These are phyloP conservation scores for Eulithis testata DNA, from an alignment of 2,888 invertebrate species.

Conservation along the genomic window DNA sequence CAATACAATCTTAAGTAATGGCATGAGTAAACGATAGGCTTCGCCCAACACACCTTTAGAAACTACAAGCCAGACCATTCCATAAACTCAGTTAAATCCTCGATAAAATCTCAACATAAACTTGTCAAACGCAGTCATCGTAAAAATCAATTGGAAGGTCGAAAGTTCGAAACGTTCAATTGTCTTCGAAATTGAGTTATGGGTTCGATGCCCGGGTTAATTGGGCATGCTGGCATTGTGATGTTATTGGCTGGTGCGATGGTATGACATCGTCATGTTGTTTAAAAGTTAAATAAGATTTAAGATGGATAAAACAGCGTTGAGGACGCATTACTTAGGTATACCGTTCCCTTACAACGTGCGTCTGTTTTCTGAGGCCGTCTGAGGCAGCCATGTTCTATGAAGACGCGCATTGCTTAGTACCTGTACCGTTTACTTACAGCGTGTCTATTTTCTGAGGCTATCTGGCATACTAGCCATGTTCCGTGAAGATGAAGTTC, in stretches of 20 bases:
- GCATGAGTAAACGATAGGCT: neutral
- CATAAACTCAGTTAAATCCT: neutral
- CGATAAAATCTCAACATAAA: conserved; percentile 23
- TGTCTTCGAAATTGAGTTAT: conserved; percentile 54
- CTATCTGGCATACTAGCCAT: too few species aligned
- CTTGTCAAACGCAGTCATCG: conserved; percentile 30
- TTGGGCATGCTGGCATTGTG: conserved; percentile 31
- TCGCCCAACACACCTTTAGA: neutral
- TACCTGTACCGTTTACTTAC: too few species aligned
- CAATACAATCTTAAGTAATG: too few species aligned
- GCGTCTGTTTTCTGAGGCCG: too few species aligned
- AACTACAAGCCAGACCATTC: neutral
- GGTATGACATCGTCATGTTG: neutral
- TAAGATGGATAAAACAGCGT: too few species aligned
- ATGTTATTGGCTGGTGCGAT: conserved; percentile 6
- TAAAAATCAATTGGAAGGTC: conserved; percentile 39
- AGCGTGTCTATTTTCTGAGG: too few species aligned
- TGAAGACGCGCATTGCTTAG: too few species aligned
- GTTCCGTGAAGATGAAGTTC: too few species aligned
- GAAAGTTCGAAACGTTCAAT: conserved; percentile 43
- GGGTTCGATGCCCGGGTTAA: conserved; percentile 51
- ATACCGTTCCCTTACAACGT: too few species aligned
- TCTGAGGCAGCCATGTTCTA: too few species aligned
- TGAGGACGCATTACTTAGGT: too few species aligned
- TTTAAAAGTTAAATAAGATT: neutral